These are phyloP conservation scores for Holotrichia oblita DNA, from an alignment of 1,140 invertebrate genomes.

Conservation along the genomic window DNA sequence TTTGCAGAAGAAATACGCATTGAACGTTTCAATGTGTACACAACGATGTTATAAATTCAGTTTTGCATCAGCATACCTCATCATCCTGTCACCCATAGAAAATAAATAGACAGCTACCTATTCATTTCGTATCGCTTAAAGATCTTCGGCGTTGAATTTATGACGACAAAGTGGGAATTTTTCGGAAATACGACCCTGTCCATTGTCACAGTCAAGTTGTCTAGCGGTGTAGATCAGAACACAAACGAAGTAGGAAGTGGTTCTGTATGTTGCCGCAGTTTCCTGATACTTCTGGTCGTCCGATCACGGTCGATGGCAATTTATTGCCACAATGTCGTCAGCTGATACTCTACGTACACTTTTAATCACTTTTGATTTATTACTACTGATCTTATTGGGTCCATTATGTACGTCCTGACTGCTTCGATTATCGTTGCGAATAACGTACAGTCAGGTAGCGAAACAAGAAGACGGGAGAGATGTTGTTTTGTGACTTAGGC, in stretches of 20 bases:
- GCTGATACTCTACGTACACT: constrained; percentile 28
- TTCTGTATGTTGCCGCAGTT: not conserved
- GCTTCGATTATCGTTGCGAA: constrained; percentile 23
- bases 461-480: not conserved
- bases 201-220: constrained; percentile 11
- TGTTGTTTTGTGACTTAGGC: not conserved
- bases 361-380: constrained; percentile 37
- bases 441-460: not conserved
- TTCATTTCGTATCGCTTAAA: too few species aligned
- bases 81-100: too few species aligned
- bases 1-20: not conserved
- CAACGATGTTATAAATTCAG: too few species aligned
- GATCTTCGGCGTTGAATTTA: not conserved
- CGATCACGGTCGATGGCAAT: constrained; percentile 21
- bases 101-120: too few species aligned
- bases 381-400: constrained; percentile 12
- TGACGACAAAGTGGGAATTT: not conserved
- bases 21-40: not conserved
- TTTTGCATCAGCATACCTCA: too few species aligned
- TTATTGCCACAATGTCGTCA: constrained; percentile 30
- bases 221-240: constrained; percentile 10
- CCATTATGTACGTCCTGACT: constrained; percentile 27
- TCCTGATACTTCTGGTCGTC: constrained; percentile 8
- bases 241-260: constrained; percentile 25
- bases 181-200: constrained; percentile 2